These are phyloP conservation scores for Nesidiocoris tenuis DNA, from an alignment of 2,888 invertebrate species.

Conservation along the genomic window DNA sequence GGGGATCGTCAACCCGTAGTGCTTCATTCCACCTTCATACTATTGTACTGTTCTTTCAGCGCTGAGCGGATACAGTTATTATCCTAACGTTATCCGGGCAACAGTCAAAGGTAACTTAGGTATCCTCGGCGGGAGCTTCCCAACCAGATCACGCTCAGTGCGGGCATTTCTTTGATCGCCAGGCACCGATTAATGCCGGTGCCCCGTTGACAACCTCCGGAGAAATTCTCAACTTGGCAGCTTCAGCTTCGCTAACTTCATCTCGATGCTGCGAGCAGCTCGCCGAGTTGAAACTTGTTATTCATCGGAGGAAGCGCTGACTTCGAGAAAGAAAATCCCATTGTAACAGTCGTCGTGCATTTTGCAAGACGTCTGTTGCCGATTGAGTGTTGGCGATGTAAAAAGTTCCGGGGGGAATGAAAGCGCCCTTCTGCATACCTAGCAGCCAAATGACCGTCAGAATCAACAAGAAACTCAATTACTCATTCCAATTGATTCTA, in stretches of 20 bases:
- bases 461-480: too few relatives aligned
- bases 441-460: neutral
- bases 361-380: neutral
- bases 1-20: too few relatives aligned
- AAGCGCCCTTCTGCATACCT: neutral
- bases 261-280: neutral
- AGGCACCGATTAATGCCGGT: neutral
- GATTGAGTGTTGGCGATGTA: too few relatives aligned
- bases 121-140: neutral
- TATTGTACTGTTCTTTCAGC: too few relatives aligned
- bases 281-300: neutral
- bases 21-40: too few relatives aligned
- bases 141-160: neutral
- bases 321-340: neutral
- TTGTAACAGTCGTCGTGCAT: neutral
- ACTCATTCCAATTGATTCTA: too few relatives aligned
- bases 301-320: neutral
- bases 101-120: neutral
- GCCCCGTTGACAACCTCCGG: neutral
- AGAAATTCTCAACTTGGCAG: neutral
- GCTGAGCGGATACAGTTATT: too few relatives aligned
- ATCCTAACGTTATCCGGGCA: too few relatives aligned
- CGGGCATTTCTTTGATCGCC: neutral
- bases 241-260: neutral
- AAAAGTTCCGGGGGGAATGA: neutral